Percentiles rank a stretch among this genome's conserved stretches.
Evolutionary conservation across 2,113 vertebrate genomes (phyloP).

Genomic region (Xiphias gladius): DNA sequence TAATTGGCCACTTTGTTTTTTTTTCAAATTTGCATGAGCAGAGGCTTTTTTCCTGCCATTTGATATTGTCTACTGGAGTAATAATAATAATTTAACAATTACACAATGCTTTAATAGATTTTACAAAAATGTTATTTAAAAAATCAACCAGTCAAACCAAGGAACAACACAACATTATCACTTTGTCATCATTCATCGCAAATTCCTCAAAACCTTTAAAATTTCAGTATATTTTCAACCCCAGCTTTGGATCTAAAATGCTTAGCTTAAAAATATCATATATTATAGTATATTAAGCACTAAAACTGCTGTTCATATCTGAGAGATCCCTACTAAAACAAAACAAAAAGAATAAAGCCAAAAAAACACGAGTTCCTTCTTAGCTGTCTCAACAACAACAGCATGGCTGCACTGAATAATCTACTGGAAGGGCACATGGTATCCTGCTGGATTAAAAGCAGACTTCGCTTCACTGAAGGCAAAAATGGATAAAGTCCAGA

Average conservation of each 20-base stretch:
- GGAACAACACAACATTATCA: neutral
- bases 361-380: neutral
- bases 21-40: neutral
- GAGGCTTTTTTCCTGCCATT: neutral
- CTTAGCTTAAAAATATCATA: no score
- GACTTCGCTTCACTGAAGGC: constrained; percentile 32
- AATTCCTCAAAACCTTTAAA: no score
- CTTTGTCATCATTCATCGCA: no score
- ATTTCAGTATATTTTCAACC: no score
- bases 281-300: no score
- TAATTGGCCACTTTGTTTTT: neutral
- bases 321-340: neutral
- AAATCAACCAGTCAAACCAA: neutral
- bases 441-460: constrained; percentile 30
- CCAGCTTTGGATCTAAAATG: no score
- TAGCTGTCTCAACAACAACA: neutral
- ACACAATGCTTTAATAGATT: neutral
- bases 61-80: neutral
- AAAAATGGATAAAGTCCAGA: constrained; percentile 36
- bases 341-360: neutral
- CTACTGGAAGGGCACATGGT: constrained; percentile 1
- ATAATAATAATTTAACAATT: neutral
- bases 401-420: constrained; percentile 8
- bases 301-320: no score
- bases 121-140: neutral